Base-by-base conservation (phyloP, 2,113 vertebrate species). In the Pterocles burchelli region DNA sequence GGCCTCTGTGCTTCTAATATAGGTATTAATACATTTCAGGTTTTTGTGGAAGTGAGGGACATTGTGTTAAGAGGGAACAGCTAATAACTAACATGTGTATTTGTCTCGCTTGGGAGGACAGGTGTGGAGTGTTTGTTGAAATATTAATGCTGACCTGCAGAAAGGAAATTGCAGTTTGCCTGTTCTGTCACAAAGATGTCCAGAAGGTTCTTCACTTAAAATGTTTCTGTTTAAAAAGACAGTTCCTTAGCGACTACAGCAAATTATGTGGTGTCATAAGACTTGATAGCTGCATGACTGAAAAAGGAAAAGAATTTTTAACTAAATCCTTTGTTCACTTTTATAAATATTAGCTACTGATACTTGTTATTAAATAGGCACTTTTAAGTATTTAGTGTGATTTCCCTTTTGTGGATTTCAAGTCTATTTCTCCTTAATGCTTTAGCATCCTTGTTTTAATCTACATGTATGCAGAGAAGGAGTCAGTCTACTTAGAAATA, bases 401-500 rank as follows among this genome's bases (percentile, higher is more conserved):
- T 48, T 79, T 89, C 22, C 10, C 2, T 58, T 71, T 62, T 9
- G 17, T 46, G 72, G 28, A 10, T 70, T 91, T 84, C 25, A 34
- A 12, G 34, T 34, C 25, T 54, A 1, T 61, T 88, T 90, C 25
- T 73, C 5, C 11, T 81, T 31, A 59, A 13, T 67, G 52, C 11
- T 55, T 49, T 49, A 24, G 20, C 22, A 46, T 20, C 7, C 1
- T 70, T n/a, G 12, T 76, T 76, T 62, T 55, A 25, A 26, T 38
- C 13, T 58, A 6, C 18, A 19, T 0, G 1, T 43, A 11, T 10
- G 25, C 13, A 20, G 21, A 31, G 45, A 28, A 81, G 11, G 36
- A 54, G 13, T 24, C 68, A 43, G 14, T 58, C 26, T 1, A 3
- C 9, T 63, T 51, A 25, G 31, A 65, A 93, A 70, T 28, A 57